Evolutionary conservation across 1,140 invertebrate species (phyloP).

Genomic region (Heliconius hermathena): DNA sequence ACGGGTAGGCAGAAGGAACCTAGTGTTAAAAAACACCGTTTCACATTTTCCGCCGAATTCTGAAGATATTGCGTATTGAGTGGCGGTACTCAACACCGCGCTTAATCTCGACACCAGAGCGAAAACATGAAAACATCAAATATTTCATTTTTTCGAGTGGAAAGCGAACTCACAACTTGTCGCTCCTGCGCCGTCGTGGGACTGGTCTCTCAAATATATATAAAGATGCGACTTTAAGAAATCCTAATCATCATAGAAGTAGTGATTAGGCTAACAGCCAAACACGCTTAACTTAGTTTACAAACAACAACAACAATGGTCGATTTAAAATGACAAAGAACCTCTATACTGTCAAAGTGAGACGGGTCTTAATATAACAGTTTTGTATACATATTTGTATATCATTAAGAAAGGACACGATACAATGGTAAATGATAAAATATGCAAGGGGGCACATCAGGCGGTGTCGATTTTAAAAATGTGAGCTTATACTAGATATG

Average conservation of each 20-base stretch:
- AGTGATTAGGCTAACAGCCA: constrained; percentile 26
- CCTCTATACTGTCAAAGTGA: constrained; percentile 44
- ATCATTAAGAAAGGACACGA: constrained; percentile 56
- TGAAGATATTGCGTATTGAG: no score
- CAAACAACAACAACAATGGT: constrained; percentile 32
- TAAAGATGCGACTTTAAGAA: background rate
- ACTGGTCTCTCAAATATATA: no score
- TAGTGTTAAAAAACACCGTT: no score
- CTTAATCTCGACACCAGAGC: no score
- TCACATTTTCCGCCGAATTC: no score
- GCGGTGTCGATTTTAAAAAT: background rate
- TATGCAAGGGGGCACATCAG: constrained; percentile 57
- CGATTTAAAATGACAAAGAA: constrained; percentile 53
- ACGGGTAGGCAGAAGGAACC: no score
- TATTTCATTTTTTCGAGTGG: no score
- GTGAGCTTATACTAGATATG: background rate
- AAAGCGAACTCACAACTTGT: no score
- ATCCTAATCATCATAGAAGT: background rate
- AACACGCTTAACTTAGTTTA: constrained; percentile 26
- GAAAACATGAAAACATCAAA: no score
- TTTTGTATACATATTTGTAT: constrained; percentile 57
- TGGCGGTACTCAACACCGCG: no score
- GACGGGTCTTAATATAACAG: constrained; percentile 51
- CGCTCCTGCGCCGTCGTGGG: no score
- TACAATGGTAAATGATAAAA: constrained; percentile 66